These are phyloP conservation scores for Caenorhabditis macrosperma DNA, from an alignment of 2,888 invertebrate genomes.

Conservation along the genomic window DNA sequence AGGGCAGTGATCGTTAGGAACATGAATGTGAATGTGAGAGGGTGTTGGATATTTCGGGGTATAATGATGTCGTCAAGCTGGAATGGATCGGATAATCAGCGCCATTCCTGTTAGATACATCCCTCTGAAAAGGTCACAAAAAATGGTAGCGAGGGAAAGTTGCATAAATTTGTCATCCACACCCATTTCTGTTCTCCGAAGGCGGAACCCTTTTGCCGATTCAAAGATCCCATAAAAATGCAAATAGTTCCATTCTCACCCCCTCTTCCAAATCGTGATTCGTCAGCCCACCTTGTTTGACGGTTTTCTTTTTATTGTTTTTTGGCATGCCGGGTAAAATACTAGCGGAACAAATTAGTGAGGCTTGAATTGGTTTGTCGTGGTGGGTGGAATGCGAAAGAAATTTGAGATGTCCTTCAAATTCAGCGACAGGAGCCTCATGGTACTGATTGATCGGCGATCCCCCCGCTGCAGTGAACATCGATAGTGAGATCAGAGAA, in stretches of 20 bases:
- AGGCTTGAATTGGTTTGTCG: slow-evolving; percentile 46
- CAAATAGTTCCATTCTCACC: slow-evolving; percentile 13
- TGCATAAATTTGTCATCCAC: slow-evolving; percentile 8
- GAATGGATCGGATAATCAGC: slow-evolving; percentile 13
- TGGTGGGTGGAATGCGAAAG: slow-evolving; percentile 43
- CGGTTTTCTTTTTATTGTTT: slow-evolving; percentile 13
- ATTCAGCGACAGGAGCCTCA: slow-evolving; percentile 34
- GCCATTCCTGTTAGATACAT: not conserved
- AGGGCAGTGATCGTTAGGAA: slow-evolving; percentile 13
- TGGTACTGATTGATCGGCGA: slow-evolving; percentile 27
- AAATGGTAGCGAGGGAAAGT: not conserved
- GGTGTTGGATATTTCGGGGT: slow-evolving; percentile 26
- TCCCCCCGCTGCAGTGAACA: slow-evolving; percentile 21
- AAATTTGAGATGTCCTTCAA: slow-evolving; percentile 50
- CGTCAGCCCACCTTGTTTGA: slow-evolving; percentile 10
- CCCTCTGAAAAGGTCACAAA: slow-evolving; percentile 13
- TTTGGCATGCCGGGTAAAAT: slow-evolving; percentile 36
- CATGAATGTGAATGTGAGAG: slow-evolving; percentile 23
- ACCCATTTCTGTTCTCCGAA: not conserved
- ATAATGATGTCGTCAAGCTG: slow-evolving; percentile 38
- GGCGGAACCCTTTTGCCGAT: slow-evolving; percentile 11
- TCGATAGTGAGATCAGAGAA: slow-evolving; percentile 33
- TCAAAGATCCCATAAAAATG: slow-evolving; percentile 15
- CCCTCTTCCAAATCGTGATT: not conserved
- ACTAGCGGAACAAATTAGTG: slow-evolving; percentile 53